Percentiles rank a stretch among this genome's conserved stretches.
These are phyloP conservation scores for Telmatherina bonti DNA, from an alignment of 2,797 vertebrate species.

Conservation along the genomic window DNA sequence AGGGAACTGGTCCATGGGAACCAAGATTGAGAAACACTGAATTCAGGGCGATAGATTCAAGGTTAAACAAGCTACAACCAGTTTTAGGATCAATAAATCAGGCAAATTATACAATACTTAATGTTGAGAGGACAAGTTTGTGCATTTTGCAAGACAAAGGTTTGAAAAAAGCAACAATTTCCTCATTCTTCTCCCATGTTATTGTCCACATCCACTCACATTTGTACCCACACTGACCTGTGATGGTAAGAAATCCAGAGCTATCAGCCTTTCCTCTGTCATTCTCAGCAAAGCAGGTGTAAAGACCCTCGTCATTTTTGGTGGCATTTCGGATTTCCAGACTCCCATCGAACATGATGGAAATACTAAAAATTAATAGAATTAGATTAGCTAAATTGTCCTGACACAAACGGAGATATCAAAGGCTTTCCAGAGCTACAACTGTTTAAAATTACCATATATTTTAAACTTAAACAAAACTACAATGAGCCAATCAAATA, in stretches of 20 bases:
- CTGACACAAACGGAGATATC: not conserved
- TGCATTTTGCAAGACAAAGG: not conserved
- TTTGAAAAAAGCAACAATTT: no score
- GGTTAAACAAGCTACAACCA: not conserved
- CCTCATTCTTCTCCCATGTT: not conserved
- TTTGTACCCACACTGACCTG: slow-evolving; percentile 78
- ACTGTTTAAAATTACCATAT: not conserved
- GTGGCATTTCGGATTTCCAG: slow-evolving; percentile 95
- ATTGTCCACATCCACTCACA: not conserved
- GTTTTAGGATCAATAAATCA: not conserved
- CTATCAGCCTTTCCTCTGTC: slow-evolving; percentile 93
- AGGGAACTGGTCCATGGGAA: no score
- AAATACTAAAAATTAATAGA: slow-evolving; percentile 80
- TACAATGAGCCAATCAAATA: not conserved
- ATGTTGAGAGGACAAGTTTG: not conserved
- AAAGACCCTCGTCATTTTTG: slow-evolving; percentile 89
- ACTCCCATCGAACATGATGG: slow-evolving; percentile 92
- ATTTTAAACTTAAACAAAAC: not conserved
- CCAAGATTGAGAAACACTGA: no score
- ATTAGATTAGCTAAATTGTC: not conserved
- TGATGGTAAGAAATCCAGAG: slow-evolving; percentile 92
- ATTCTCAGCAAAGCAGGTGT: slow-evolving; percentile 96
- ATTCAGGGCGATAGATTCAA: not conserved
- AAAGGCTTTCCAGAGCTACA: not conserved
- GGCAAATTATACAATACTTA: not conserved